Conservation (phyloP, 1,140 invertebrate genomes). For the Glossosoma conforme region DNA sequence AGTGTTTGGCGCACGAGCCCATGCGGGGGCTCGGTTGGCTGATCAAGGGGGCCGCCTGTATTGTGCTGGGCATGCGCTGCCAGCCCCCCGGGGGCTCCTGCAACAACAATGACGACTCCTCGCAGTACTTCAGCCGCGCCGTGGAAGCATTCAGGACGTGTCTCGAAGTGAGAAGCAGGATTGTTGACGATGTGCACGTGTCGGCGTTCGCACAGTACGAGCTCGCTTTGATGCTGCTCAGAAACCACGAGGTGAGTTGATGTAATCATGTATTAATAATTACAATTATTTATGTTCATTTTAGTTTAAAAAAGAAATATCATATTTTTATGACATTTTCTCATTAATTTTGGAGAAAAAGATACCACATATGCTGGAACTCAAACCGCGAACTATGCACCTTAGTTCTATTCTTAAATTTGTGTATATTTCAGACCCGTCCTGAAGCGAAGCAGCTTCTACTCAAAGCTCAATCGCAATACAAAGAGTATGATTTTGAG, state of each 20-base stretch:
- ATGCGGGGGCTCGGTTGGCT: conserved; percentile 53
- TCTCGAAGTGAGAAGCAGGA: conserved; percentile 39
- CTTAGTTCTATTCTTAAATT: not conserved
- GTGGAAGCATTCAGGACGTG: conserved; percentile 50
- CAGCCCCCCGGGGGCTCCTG: not conserved
- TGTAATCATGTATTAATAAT: not conserved
- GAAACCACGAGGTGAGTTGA: conserved; percentile 45
- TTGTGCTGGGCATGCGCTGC: conserved; percentile 40
- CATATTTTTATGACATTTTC: not conserved
- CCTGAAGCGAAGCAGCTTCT: conserved; percentile 51
- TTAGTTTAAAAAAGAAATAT: not conserved
- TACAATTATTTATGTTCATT: not conserved
- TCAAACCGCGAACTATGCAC: not conserved
- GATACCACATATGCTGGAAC: not conserved
- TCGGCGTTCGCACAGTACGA: conserved; percentile 66
- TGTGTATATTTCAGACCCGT: conserved; percentile 42
- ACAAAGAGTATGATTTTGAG: conserved; percentile 66
- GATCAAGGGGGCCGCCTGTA: conserved; percentile 49
- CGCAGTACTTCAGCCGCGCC: conserved; percentile 40
- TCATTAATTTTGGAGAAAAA: not conserved
- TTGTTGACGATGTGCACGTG: conserved; percentile 55
- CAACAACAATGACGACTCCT: not conserved
- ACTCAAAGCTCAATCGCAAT: conserved; percentile 49
- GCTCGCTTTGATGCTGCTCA: conserved; percentile 53
- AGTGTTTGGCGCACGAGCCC: conserved; percentile 43